Conservation (phyloP, 2,797 vertebrate genomes). For the Morus bassanus region DNA sequence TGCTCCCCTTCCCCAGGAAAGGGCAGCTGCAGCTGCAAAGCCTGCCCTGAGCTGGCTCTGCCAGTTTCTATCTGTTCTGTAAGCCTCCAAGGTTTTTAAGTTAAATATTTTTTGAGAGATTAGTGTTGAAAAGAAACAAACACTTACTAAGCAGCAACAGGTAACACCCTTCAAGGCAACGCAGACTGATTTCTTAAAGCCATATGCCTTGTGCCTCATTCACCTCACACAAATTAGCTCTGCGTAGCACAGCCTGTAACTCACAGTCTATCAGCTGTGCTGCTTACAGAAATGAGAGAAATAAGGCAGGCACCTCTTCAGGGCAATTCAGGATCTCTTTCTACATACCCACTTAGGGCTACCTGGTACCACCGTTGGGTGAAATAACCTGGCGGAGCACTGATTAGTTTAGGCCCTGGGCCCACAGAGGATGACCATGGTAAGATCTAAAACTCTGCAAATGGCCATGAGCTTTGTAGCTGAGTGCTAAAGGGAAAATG, state of each 20-base stretch:
- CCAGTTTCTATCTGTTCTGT: neutral
- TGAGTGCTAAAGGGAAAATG: neutral
- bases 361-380: neutral
- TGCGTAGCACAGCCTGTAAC: neutral
- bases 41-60: neutral
- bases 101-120: constrained; percentile 20
- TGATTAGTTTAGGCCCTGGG: neutral
- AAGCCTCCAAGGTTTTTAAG: neutral
- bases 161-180: constrained; percentile 9
- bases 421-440: neutral
- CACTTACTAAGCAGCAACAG: neutral
- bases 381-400: neutral
- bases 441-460: neutral
- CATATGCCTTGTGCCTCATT: neutral
- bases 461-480: neutral
- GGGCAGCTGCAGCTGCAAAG: neutral
- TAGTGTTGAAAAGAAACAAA: constrained; percentile 34
- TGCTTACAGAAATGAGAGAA: neutral
- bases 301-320: neutral
- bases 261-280: neutral
- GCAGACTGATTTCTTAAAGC: neutral
- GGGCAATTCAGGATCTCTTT: neutral
- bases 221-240: neutral
- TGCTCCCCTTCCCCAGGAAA: neutral
- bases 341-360: too few relatives aligned